Percentiles rank a stretch among this genome's conserved stretches.
Conservation (phyloP, 2,888 invertebrate species). For the Rhyacophila evoluta region DNA sequence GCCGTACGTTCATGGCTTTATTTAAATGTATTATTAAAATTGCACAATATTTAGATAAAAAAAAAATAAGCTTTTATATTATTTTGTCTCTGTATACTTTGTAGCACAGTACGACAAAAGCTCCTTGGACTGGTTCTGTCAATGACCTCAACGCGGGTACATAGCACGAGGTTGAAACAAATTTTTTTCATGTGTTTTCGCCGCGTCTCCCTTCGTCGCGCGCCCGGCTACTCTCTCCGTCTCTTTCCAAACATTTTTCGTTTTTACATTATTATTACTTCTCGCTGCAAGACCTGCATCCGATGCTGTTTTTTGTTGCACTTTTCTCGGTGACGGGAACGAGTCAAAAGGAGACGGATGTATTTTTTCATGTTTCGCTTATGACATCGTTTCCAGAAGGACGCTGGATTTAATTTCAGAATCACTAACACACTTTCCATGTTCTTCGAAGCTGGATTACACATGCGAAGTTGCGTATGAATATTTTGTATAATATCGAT, state of each 20-base stretch:
- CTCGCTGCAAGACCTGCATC: neutral
- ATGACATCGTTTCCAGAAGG: neutral
- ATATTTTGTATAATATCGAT: too few species aligned
- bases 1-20: too few species aligned
- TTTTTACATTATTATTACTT: neutral
- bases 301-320: neutral
- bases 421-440: too few species aligned
- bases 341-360: neutral
- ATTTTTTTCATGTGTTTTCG: conserved; percentile 44
- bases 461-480: too few species aligned
- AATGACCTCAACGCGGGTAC: conserved; percentile 34
- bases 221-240: neutral
- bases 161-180: conserved; percentile 31
- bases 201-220: conserved; percentile 20
- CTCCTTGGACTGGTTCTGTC: neutral
- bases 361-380: neutral
- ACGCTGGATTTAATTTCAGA: neutral
- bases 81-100: too few species aligned
- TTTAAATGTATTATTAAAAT: too few species aligned
- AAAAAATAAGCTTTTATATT: too few species aligned
- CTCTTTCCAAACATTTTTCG: conserved; percentile 26
- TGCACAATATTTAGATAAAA: too few species aligned
- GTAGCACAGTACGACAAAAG: too few species aligned
- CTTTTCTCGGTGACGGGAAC: neutral
- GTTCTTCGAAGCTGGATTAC: too few species aligned